phyloP scores from a whole-genome alignment of 1,140 invertebrate genomes.

The Augochlora pura region DNA sequence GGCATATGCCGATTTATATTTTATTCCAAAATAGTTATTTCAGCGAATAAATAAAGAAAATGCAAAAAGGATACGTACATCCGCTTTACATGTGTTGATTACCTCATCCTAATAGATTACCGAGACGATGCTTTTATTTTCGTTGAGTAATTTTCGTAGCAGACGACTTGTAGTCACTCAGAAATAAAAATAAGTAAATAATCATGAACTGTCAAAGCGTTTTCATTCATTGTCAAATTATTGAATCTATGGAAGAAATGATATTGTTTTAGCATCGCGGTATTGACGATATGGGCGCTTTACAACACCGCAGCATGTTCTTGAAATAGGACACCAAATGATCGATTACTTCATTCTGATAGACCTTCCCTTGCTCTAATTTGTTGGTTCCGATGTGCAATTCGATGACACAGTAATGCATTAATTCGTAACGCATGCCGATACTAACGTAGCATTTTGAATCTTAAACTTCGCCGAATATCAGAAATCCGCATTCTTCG shows the following conservation, averaged over 20 bases:
- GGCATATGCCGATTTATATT: not conserved
- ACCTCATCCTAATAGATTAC: not conserved
- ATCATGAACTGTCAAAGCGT: not conserved
- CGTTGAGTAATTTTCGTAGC: not conserved
- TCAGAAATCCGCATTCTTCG: not conserved
- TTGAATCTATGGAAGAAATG: not conserved
- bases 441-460: not conserved
- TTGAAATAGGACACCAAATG: constrained; percentile 61
- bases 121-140: not conserved
- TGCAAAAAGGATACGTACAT: not conserved
- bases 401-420: constrained; percentile 5
- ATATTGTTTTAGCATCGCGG: not conserved
- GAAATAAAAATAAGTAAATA: not conserved
- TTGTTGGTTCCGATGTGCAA: constrained; percentile 2
- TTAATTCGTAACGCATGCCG: not conserved
- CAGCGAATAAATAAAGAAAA: not conserved
- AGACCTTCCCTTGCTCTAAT: constrained; percentile 49
- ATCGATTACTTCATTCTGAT: constrained; percentile 63
- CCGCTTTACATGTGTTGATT: not conserved
- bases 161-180: not conserved
- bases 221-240: not conserved
- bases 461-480: not conserved
- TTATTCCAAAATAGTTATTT: not conserved
- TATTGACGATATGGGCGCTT: constrained; percentile 20
- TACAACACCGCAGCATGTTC: constrained; percentile 53